Percentiles rank a stretch among this genome's conserved stretches.
Evolutionary conservation across 2,888 invertebrate genomes (phyloP).

Genomic region (Megastigmus dorsalis): DNA sequence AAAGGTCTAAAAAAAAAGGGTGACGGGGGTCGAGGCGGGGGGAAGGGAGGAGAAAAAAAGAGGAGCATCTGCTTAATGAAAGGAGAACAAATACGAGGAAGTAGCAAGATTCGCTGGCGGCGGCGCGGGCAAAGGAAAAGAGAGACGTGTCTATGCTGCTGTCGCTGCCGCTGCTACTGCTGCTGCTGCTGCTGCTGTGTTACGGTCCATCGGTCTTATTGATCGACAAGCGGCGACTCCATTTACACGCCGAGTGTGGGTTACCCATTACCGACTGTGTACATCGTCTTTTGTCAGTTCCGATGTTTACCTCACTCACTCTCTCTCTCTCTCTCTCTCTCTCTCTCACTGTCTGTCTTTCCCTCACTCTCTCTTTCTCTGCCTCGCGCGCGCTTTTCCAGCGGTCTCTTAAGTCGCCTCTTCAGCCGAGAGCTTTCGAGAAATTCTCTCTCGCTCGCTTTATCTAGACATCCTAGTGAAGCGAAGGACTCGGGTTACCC

Average conservation of each 20-base stretch:
- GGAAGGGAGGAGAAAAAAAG: not conserved
- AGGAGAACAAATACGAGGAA: no score
- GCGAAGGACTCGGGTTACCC: not conserved
- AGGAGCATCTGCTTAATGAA: no score
- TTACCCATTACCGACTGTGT: slow-evolving; percentile 56
- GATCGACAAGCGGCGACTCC: slow-evolving; percentile 53
- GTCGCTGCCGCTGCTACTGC: not conserved
- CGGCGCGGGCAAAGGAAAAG: no score
- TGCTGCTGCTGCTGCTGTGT: not conserved
- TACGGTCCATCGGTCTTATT: slow-evolving; percentile 52
- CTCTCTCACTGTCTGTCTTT: not conserved
- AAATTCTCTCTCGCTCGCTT: not conserved
- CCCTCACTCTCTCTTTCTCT: not conserved
- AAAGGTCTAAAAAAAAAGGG: not conserved
- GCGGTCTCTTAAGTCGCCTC: not conserved
- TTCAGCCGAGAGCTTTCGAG: slow-evolving; percentile 1
- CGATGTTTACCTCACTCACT: slow-evolving; percentile 39
- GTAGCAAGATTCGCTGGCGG: no score
- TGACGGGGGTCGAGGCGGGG: not conserved
- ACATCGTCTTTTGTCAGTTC: slow-evolving; percentile 41
- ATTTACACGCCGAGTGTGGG: slow-evolving; percentile 52
- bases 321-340: not conserved
- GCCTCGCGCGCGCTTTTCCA: not conserved
- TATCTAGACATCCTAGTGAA: not conserved
- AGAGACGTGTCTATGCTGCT: not conserved